Evolutionary conservation across 2,888 invertebrate genomes (phyloP), one percentile per base, ranked within the genome.

Genomic region (Caenorhabditis sp.): DNA sequence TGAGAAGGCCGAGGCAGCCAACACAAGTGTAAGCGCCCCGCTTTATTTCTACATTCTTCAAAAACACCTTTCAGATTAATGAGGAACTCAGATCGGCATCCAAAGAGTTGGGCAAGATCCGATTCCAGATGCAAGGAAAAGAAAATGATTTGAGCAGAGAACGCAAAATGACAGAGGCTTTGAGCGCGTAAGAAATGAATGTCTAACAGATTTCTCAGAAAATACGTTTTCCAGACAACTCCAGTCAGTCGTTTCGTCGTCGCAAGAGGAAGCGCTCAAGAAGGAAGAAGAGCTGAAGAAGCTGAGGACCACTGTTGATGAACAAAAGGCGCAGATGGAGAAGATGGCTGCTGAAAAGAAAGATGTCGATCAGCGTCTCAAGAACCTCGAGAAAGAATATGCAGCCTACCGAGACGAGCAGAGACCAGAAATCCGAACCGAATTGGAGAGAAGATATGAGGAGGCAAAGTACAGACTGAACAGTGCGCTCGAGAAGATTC

Each of bases 361-460:
- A 20, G 62, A 70, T 45, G 65, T 61, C n/a, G 56, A 59, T 24
- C 37, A 59, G 15, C 53, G 43, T 32, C 43, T 41, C 20, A 61
- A 68, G 17, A 50, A 5, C 11, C 55, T 66, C 11, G 72, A 63
- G 20, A 75, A 66, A 17, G 84, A 84, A 45, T 82, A 63, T 45
- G 80, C 73, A 8, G 66, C 74, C 26, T 79, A 79, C 59, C 72
- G 59, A 48, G 78, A 74, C 2, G 84, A 82, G n/a, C 82, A 82
- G 61, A 39, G 84, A 20, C 84, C 84, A 22, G 76, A 80, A 27
- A 82, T 84, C 45, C 79, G 84, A 74, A 83, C 82, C 1, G 81
- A 85, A 30, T 68, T 86, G 37, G 87, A 87, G 70, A 77, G 87
- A 59, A 75, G 87, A 43, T 87, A 79, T 56, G 87, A 86, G 70